Percentiles rank a stretch among this genome's conserved stretches.
Evolutionary conservation across 2,888 invertebrate species (phyloP).

Genomic region (Amiota communis): DNA sequence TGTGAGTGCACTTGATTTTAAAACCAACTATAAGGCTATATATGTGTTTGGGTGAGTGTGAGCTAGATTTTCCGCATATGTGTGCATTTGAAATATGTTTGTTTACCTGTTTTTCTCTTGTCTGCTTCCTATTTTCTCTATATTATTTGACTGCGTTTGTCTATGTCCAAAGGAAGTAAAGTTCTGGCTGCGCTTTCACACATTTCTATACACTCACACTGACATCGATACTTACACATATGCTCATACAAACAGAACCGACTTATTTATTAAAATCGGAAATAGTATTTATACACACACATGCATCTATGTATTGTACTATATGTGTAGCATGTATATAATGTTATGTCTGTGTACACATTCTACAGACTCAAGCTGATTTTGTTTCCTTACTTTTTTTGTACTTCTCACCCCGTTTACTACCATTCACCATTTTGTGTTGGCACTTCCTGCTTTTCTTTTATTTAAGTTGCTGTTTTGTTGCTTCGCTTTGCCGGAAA

Average conservation of each 20-base stretch:
- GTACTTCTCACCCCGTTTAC: not conserved
- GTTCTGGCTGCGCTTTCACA: too few relatives aligned
- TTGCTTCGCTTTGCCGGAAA: constrained; percentile 36
- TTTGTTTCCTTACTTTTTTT: constrained; percentile 2
- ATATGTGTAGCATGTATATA: too few relatives aligned
- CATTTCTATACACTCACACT: too few relatives aligned
- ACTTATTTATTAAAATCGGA: constrained; percentile 51
- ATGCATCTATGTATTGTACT: not conserved
- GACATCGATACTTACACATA: too few relatives aligned
- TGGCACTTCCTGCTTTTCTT: not conserved
- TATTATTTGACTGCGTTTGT: too few relatives aligned
- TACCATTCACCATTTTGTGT: not conserved
- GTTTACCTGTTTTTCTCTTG: constrained; percentile 18
- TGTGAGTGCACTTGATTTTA: constrained; percentile 32
- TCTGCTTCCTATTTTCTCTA: not conserved
- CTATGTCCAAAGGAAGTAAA: not conserved
- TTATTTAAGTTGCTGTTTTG: constrained; percentile 13
- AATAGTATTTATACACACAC: constrained; percentile 34
- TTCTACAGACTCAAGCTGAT: not conserved
- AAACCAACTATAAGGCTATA: constrained; percentile 13
- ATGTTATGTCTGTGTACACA: not conserved
- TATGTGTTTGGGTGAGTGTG: constrained; percentile 4
- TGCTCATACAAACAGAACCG: too few relatives aligned
- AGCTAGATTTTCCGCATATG: constrained; percentile 2
- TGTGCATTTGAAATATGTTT: constrained; percentile 25